Conservation (phyloP, 2,888 invertebrate species). For the Alentia gelatinosa region DNA sequence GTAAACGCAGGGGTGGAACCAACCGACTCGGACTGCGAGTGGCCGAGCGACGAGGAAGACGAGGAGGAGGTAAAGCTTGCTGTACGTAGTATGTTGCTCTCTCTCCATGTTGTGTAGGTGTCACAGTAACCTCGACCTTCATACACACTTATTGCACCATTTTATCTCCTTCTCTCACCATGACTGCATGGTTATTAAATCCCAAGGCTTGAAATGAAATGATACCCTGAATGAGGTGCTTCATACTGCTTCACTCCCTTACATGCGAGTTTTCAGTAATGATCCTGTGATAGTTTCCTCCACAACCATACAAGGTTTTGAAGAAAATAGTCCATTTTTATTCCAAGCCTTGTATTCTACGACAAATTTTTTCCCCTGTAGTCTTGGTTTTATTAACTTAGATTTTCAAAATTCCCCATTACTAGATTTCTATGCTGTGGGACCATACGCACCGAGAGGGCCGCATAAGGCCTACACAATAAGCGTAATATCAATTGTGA, state of each 20-base stretch:
- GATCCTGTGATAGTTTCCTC: too few species aligned
- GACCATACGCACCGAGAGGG: constrained; percentile 30
- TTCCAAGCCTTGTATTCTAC: neutral
- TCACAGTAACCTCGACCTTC: constrained; percentile 37
- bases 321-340: too few species aligned
- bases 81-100: constrained; percentile 63
- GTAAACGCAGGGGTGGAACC: constrained; percentile 90
- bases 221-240: neutral
- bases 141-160: neutral
- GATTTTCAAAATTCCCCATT: neutral
- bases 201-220: neutral
- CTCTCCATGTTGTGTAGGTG: constrained; percentile 41
- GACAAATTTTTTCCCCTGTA: neutral
- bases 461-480: neutral
- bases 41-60: constrained; percentile 91
- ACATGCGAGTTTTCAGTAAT: too few species aligned
- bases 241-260: neutral
- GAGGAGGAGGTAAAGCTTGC: constrained; percentile 79
- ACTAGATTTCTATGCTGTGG: neutral
- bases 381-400: neutral
- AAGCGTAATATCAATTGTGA: too few species aligned
- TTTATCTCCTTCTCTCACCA: too few species aligned
- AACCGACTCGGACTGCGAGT: constrained; percentile 92
- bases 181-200: neutral
- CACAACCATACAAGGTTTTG: too few species aligned